Conservation (phyloP, 2,888 invertebrate genomes). For the Napeogenes sylphis region DNA sequence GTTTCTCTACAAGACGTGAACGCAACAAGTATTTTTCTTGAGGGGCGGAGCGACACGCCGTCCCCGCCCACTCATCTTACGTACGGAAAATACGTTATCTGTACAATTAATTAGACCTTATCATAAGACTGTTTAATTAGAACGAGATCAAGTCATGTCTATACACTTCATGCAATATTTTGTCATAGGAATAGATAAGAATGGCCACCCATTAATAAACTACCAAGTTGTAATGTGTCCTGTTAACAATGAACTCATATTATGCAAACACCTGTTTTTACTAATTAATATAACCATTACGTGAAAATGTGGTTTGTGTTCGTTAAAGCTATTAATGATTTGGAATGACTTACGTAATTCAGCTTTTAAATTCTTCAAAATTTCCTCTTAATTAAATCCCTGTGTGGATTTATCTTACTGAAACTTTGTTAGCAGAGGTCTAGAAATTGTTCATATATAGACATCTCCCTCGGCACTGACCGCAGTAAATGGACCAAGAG, state of each 20-base stretch:
- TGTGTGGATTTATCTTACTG: conserved; percentile 12
- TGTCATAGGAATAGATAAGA: too few relatives aligned
- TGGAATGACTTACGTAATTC: conserved; percentile 20
- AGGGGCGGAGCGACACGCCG: conserved; percentile 61
- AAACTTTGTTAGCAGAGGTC: conserved; percentile 21
- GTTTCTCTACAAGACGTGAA: conserved; percentile 2
- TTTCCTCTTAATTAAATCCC: conserved; percentile 9
- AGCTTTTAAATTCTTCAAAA: conserved; percentile 6
- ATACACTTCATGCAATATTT: too few relatives aligned
- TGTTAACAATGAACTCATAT: neutral
- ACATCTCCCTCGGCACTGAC: conserved; percentile 47
- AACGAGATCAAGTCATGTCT: too few relatives aligned
- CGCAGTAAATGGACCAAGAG: conserved; percentile 39
- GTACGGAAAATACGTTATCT: conserved; percentile 23
- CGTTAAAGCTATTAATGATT: conserved; percentile 18
- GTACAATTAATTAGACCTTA: too few relatives aligned
- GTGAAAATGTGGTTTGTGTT: conserved; percentile 26
- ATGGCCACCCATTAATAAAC: too few relatives aligned
- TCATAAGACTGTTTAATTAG: too few relatives aligned
- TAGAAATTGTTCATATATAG: conserved; percentile 35
- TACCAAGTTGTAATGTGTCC: too few relatives aligned
- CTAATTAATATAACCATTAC: conserved; percentile 21
- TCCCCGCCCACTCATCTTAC: conserved; percentile 60
- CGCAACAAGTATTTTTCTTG: conserved; percentile 64
- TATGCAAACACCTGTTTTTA: conserved; percentile 12